Evolutionary conservation across 2,113 vertebrate genomes (phyloP).

Genomic region (Lutjanus erythropterus): DNA sequence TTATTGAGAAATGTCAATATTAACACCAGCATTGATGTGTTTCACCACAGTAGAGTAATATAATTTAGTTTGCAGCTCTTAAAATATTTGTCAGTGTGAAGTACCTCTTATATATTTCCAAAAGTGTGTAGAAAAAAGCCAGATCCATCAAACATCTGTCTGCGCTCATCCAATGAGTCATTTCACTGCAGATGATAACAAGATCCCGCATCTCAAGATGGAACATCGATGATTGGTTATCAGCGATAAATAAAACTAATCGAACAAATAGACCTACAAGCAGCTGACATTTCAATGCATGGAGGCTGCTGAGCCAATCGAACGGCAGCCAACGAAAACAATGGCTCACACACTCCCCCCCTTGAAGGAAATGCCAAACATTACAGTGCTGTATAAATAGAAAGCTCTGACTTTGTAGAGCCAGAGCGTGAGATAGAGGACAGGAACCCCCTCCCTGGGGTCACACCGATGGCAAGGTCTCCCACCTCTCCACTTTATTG

Average conservation of each 20-base stretch:
- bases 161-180: conserved; percentile 10
- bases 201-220: conserved; percentile 14
- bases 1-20: no score
- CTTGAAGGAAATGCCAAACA: conserved; percentile 86
- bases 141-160: background rate
- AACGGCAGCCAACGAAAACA: conserved; percentile 82
- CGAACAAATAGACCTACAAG: conserved; percentile 55
- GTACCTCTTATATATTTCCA: no score
- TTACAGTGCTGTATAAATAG: conserved; percentile 85
- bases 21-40: no score
- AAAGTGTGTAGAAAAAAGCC: background rate
- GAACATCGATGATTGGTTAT: conserved; percentile 41
- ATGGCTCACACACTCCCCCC: conserved; percentile 70
- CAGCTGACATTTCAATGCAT: conserved; percentile 71
- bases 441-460: conserved; percentile 78
- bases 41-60: no score
- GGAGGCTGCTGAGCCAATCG: conserved; percentile 65
- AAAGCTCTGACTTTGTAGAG: conserved; percentile 75
- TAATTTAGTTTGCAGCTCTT: no score
- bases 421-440: conserved; percentile 63
- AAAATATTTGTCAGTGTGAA: no score
- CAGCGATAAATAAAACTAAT: conserved; percentile 52
- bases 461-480: conserved; percentile 70
- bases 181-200: background rate
- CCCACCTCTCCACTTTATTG: conserved; percentile 53